Base-by-base conservation (phyloP, 2,797 vertebrate genomes). In the Hipposideros larvatus region DNA sequence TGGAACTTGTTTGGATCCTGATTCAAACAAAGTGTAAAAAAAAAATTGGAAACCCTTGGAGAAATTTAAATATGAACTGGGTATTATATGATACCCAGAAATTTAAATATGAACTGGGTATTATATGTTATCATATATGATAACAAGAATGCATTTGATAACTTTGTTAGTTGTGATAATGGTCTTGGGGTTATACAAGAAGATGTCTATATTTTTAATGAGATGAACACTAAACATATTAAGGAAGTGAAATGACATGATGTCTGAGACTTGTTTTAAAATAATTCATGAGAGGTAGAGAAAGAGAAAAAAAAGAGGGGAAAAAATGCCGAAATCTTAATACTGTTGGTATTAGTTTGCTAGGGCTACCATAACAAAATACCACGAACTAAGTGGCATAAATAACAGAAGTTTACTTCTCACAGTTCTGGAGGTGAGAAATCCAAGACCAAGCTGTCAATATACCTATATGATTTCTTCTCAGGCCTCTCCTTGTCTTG, bases 11-110 rank as follows among this genome's bases (percentile, higher is more conserved):
- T 70, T 78, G 31, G 70, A 82, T 83, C 3, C 55, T 68, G 48
- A 78, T 48, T 86, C n/a, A 66, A 86, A 78, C 8, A 22, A 94
- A 79, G 4, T 46, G 5, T 41, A 53, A n/a, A 73, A 91, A 93
- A 77, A 48, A 21, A 0, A 5, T 2, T 31, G 16, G 63, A 87
- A 91, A 83, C 9, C 71, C n/a, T 28, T 78, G 48, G 19, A 16
- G 31, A 80, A 92, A 78, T 71, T 86, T 86, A 21, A 92, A 79
- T 57, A 89, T 31, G 37, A 10, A 71, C 46, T 87, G 4, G 16
- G 5, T 95, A 87, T 83, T 48, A 48, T 10, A 75, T 46, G 7
- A 95, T 95, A 87, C 77, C 37, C 37, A 16, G 31, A 80, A 92
- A 78, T 71, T 86, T 86, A 21, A 92, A 79, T 57, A 89, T 31